Base-by-base conservation (phyloP, 2,113 vertebrate species). In the Hydrochoerus hydrochaeris region DNA sequence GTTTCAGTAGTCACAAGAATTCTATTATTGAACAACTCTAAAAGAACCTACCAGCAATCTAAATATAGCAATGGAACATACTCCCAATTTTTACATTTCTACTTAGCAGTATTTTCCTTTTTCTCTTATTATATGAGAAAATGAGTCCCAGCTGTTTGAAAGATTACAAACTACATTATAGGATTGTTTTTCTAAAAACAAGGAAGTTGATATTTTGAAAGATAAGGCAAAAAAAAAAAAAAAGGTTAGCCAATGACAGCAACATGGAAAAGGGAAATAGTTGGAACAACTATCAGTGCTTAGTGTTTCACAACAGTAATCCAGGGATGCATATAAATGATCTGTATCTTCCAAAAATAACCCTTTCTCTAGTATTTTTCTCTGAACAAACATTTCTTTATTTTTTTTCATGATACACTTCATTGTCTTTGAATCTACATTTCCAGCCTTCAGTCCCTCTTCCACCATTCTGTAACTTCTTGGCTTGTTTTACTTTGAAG, bases 321-420 rank as follows among this genome's bases (percentile, higher is more conserved):
- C 65, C 46, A 83, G 57, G n/a, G 26, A 19, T 63, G 26, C 19
- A 1, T 49, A 5, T 46, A 71, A 13, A 24, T 60, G 41, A 88
- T 80, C 44, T 96, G 26, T 88, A 32, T 88, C 14, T 60, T 96
- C 44, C 22, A 88, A 30, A 93, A 83, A 38, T 63, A 77, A 78
- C 58, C 60, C 32, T 88, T 95, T 52, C 19, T 94, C 1, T 82
- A 80, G 73, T 94, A 88, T 84, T 96, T 85, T 95, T 62, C 28
- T n/a, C 69, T 71, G 32, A 95, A 75, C 7, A 94, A 63, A 22
- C 46, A 81, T 88, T 93, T 85, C 41, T 94, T 75, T 46, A n/a
- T 38, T 41, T 46, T 75, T 84, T 10, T 84, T 52, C 22, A 78
- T 78, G 10, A 52, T 85, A 63, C 30, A 89, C 22, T 81, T 88